Percentiles rank a stretch among this genome's conserved stretches.
phyloP scores from a whole-genome alignment of 64 coral and sea anemone species.

The Montipora cactus region DNA sequence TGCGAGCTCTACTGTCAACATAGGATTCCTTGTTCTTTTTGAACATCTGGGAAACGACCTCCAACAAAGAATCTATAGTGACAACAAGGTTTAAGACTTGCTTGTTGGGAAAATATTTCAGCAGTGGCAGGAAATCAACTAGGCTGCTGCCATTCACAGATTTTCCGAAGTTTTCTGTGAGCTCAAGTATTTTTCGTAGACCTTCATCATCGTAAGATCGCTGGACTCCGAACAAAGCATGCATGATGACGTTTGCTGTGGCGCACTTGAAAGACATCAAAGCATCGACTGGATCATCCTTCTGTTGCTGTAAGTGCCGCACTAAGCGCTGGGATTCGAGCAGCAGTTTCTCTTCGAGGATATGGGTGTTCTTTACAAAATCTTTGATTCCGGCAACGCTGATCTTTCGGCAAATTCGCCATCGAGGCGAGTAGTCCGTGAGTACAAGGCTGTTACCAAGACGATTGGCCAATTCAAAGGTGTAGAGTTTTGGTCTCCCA shows the following conservation, averaged over 20 bases:
- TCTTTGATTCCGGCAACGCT: neutral
- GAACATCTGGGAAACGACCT: constrained; percentile 55
- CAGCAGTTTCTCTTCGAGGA: neutral
- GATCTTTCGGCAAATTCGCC: neutral
- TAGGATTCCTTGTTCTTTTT: constrained; percentile 67
- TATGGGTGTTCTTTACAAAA: neutral
- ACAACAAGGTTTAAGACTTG: constrained; percentile 10
- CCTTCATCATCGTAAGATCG: constrained; percentile 41
- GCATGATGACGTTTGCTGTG: constrained; percentile 47
- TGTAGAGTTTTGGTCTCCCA: constrained; percentile 44
- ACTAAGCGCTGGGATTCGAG: constrained; percentile 42
- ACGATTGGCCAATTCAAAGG: constrained; percentile 4
- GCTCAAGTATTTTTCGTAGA: constrained; percentile 32
- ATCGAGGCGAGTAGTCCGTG: neutral
- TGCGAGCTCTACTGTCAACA: neutral
- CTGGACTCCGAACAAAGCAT: constrained; percentile 48
- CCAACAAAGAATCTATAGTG: neutral
- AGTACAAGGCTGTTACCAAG: neutral
- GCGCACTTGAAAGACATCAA: constrained; percentile 46
- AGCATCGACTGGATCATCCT: constrained; percentile 48
- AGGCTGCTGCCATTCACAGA: constrained; percentile 42
- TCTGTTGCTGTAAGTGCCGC: constrained; percentile 29
- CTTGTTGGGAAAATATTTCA: constrained; percentile 63
- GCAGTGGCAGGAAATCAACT: constrained; percentile 74
- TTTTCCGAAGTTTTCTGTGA: constrained; percentile 43